phyloP scores from a whole-genome alignment of 1,140 invertebrate genomes.

The Magallana ariakensis region DNA sequence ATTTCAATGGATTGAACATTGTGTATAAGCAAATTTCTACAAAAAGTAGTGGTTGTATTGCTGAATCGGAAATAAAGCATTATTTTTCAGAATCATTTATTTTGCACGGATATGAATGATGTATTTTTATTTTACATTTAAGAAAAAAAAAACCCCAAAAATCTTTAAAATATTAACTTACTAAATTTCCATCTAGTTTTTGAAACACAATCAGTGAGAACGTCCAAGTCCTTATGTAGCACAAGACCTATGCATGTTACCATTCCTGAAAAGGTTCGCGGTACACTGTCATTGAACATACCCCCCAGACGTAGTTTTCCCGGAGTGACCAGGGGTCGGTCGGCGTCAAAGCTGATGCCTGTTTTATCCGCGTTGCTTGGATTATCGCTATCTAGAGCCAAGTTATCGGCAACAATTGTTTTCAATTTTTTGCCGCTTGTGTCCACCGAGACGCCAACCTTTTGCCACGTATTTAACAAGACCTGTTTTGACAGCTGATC shows the following conservation, averaged over 20 bases:
- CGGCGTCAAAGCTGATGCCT: neutral
- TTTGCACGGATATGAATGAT: too few relatives aligned
- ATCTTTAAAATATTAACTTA: neutral
- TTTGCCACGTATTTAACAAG: neutral
- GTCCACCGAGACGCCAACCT: conserved; percentile 3
- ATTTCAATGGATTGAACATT: too few relatives aligned
- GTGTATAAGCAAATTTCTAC: neutral
- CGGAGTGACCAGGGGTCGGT: neutral
- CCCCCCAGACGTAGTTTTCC: neutral
- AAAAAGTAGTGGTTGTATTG: too few relatives aligned
- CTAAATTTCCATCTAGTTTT: neutral
- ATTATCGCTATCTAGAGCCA: neutral
- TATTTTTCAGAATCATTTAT: too few relatives aligned
- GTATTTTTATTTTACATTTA: too few relatives aligned
- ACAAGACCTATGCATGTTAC: neutral
- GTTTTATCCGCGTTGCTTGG: neutral
- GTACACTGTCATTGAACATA: neutral
- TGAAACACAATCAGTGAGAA: neutral
- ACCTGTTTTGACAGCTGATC: neutral
- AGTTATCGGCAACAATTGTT: neutral
- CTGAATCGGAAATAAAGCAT: too few relatives aligned
- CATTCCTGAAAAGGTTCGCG: neutral
- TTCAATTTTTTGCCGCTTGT: neutral
- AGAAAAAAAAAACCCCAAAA: too few relatives aligned
- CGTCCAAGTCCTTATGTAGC: neutral